Evolutionary conservation across 2,113 vertebrate species (phyloP), one percentile per base, ranked within the genome.

Genomic region (Aldabrachelys gigantea): DNA sequence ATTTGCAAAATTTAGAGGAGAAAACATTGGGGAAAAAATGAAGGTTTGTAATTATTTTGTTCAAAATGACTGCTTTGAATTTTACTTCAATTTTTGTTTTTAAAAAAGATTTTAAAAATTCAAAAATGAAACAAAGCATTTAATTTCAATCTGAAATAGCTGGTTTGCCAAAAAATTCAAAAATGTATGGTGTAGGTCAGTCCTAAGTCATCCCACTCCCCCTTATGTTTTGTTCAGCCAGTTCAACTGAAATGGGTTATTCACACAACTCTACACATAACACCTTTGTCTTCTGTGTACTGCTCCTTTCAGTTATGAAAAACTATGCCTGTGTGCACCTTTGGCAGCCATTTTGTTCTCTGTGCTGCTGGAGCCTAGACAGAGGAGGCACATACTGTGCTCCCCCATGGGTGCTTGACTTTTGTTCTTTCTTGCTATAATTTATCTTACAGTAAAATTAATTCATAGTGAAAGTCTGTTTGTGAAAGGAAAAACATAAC

Each of bases 211-310:
- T n/a, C 35, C 17, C n/a, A n/a, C 19, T 38, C 4, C n/a, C 65
- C n/a, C 35, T 10, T n/a, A 72, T 22, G 10, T 72, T 72, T 72
- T 72, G 19, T 38, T 72, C n/a, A 38, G n/a, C 17, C 65, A 38
- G 3, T 72, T 72, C 65, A 72, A 38, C n/a, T 22, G n/a, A 72
- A 72, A 38, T 16, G 1, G 35, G n/a, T 38, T 72, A 72, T 72
- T 72, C 65, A n/a, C n/a, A 21, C 65, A 72, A 21, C 65, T 72
- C 65, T 38, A 72, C 75, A 47, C 14, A 47, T 13, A 78, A 14
- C 75, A 78, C 38, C 41, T 87, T 29, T 96, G 76, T 59, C 94
- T 95, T 96, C 92, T 94, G 76, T 82, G 17, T 84, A 82, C n/a
- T 93, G 92, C 41, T 21, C 25, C 93, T 82, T 75, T 91, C 86